phyloP scores from a whole-genome alignment of 1,140 invertebrate species.

The Drosophila quadrilineata region DNA sequence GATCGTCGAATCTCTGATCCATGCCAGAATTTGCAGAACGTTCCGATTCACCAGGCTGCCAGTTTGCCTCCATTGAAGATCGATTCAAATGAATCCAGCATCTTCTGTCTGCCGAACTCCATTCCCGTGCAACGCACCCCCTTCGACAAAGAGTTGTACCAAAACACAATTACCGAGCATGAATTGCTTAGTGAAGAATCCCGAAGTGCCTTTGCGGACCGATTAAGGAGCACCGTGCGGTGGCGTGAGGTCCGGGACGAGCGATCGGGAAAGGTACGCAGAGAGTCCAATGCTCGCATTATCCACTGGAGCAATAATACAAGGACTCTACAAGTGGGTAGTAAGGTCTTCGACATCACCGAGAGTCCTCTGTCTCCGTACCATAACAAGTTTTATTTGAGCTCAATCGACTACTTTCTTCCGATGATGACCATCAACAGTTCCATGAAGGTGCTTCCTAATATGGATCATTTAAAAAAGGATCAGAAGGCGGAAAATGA shows the following conservation, averaged over 20 bases:
- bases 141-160: neutral
- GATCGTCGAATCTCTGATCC: too few relatives aligned
- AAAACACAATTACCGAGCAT: neutral
- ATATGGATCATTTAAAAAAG: too few relatives aligned
- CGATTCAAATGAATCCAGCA: too few relatives aligned
- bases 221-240: conserved; percentile 38
- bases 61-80: too few relatives aligned
- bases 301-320: conserved; percentile 51
- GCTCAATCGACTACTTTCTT: conserved; percentile 25
- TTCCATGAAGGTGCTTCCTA: conserved; percentile 35
- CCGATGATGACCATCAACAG: too few relatives aligned
- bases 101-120: conserved; percentile 34
- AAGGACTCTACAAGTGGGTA: conserved; percentile 51
- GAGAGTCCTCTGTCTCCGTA: conserved; percentile 1
- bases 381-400: conserved; percentile 29
- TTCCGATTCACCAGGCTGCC: too few relatives aligned
- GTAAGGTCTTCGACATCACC: conserved; percentile 48
- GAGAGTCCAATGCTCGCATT: conserved; percentile 45
- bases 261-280: neutral
- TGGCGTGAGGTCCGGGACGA: conserved; percentile 31
- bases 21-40: too few relatives aligned
- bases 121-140: conserved; percentile 17
- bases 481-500: neutral
- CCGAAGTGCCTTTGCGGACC: conserved; percentile 16
- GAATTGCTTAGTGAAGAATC: conserved; percentile 28